Conservation (phyloP, 2,888 invertebrate species). For the Noctua fimbriata region DNA sequence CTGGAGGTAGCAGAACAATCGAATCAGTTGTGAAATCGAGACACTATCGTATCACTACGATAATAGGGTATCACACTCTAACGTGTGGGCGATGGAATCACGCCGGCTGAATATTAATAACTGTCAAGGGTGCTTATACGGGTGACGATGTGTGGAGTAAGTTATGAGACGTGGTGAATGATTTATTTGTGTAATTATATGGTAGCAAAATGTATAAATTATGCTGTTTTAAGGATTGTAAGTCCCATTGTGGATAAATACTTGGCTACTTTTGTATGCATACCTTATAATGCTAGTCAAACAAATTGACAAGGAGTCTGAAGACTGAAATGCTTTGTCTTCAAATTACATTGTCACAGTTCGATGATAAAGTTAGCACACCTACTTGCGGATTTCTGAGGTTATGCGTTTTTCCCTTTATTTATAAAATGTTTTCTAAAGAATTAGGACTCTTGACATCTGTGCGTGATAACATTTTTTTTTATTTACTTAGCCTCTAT, state of each 20-base stretch:
- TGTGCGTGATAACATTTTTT: not conserved
- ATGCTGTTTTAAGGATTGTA: not conserved
- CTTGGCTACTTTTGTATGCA: not conserved
- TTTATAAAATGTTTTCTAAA: not conserved
- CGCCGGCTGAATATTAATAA: constrained; percentile 79
- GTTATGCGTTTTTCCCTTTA: not conserved
- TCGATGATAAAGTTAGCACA: not conserved
- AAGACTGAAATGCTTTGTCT: constrained; percentile 1
- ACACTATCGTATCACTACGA: constrained; percentile 39
- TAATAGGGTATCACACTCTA: constrained; percentile 59
- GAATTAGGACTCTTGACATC: not conserved
- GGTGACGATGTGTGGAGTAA: constrained; percentile 38
- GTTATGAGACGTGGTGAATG: constrained; percentile 3
- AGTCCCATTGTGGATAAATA: not conserved
- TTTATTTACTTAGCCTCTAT: too few species aligned
- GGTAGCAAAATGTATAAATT: not conserved
- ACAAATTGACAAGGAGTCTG: not conserved
- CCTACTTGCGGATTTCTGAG: not conserved
- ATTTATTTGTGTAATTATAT: constrained; percentile 16
- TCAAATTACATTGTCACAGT: not conserved
- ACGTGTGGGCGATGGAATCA: constrained; percentile 73
- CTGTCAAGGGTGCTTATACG: constrained; percentile 69
- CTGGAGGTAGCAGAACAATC: constrained; percentile 50
- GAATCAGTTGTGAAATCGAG: constrained; percentile 55
- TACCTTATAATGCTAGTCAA: not conserved